These are phyloP conservation scores for Trilocha varians DNA, from an alignment of 2,888 invertebrate genomes.

Conservation along the genomic window DNA sequence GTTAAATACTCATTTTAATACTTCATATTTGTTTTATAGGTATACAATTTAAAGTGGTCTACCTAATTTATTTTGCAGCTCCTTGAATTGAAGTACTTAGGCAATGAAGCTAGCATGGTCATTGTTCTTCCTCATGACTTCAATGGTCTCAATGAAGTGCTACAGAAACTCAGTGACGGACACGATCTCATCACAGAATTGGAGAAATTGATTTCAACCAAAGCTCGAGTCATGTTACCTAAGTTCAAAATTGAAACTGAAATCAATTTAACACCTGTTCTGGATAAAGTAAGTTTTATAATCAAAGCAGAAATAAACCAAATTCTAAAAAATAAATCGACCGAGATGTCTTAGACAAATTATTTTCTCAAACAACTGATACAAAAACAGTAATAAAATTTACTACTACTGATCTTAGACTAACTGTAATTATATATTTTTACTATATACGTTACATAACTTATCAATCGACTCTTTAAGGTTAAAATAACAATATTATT, in stretches of 20 bases:
- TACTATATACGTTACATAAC: too few species aligned
- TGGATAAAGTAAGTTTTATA: conserved; percentile 83
- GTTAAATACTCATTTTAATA: too few species aligned
- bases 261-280: conserved; percentile 75
- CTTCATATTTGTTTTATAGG: background rate
- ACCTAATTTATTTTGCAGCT: conserved; percentile 54
- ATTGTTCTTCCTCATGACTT: conserved; percentile 81
- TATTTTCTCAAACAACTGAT: too few species aligned
- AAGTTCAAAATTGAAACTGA: conserved; percentile 86
- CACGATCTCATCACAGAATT: conserved; percentile 68
- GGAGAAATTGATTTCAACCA: conserved; percentile 51
- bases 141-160: conserved; percentile 76
- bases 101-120: conserved; percentile 80
- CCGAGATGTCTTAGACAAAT: too few species aligned
- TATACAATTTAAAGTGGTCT: background rate
- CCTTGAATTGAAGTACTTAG: conserved; percentile 81
- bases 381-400: too few species aligned
- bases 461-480: too few species aligned
- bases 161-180: conserved; percentile 72
- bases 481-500: too few species aligned
- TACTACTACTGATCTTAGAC: too few species aligned
- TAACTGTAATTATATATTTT: too few species aligned
- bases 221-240: conserved; percentile 81
- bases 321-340: too few species aligned
- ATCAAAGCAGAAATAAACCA: too few species aligned